A percentile compares a stretch with the other conserved stretches of the same genome.
Conservation (phyloP, 2,113 vertebrate species). For the Gnathonemus longibarbis region DNA sequence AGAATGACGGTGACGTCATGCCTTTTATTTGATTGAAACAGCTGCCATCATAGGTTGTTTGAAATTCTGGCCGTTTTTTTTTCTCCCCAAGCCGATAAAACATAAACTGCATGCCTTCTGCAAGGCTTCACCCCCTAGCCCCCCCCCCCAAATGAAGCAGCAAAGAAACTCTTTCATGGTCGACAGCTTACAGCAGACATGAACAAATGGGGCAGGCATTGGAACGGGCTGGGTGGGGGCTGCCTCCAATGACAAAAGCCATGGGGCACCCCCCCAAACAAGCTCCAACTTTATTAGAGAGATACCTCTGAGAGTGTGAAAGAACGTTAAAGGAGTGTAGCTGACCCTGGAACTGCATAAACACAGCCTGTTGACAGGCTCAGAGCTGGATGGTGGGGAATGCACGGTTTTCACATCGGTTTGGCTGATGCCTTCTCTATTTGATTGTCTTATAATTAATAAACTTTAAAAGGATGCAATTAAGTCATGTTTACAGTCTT, state of each 20-base stretch:
- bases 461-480: conserved; percentile 63
- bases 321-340: neutral
- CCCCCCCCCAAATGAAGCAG: neutral
- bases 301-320: neutral
- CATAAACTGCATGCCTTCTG: neutral
- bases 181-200: neutral
- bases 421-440: conserved; percentile 38
- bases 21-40: conserved; percentile 4
- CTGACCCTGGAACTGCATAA: neutral
- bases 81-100: neutral
- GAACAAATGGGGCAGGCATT: neutral
- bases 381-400: conserved; percentile 36
- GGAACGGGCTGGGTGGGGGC: neutral
- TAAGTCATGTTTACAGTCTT: conserved; percentile 68
- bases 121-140: neutral
- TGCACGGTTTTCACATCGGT: neutral
- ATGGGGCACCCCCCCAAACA: neutral
- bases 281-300: neutral
- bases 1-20: neutral
- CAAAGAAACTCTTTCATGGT: neutral
- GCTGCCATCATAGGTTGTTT: neutral
- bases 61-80: neutral
- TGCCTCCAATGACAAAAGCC: neutral
- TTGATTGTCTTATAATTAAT: conserved; percentile 62
- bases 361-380: neutral